Base-by-base conservation (phyloP, 2,113 vertebrate species). In the Oreamnos americanus region DNA sequence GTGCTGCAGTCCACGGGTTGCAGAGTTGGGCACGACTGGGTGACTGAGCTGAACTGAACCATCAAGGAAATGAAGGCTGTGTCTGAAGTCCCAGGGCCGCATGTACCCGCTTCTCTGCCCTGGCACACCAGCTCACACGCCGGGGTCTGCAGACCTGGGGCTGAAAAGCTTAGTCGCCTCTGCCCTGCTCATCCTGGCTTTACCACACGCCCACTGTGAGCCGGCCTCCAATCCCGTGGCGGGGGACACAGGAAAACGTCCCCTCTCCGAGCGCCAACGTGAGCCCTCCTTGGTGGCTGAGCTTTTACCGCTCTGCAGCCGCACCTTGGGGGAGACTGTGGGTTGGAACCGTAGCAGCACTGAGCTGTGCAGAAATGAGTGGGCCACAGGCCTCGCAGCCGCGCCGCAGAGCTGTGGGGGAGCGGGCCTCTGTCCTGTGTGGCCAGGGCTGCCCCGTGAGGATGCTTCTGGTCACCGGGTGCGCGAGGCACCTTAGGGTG, bases 1-100 rank as follows among this genome's bases (percentile, higher is more conserved):
- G 2, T 23, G 67, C 36, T 39, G 21, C 11, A 3, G 67, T 39
- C 19, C 21, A 39, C 0, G 11, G 19, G 67, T 74, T 2, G 1
- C 36, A 39, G 19, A 74, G 5, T 39, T 23, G 67, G 21, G 23
- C n/a, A 1, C 0, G 5, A 39, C 19, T 39, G 36, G 9, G 36
- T 23, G 36, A 6, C n/a, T 71, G n/a, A 36, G 6, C n/a, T 71
- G 67, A 36, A 23, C 36, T 74, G n/a, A 74, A 39, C 19, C 67
- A 74, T 58, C 82, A 11, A 3, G 43, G 76, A 91, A 96, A 86
- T 53, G 53, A 64, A 96, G 55, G 36, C 94, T 81, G 91, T 96
- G 25, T 91, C 49, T 57, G 15, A 55, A 76, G 43, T 64, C 36
- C 89, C 14, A 82, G 58, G 60, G 57, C 26, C 43, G 2, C 45